phyloP scores from a whole-genome alignment of 2,888 invertebrate genomes.

The Muschampia plurimacula region DNA sequence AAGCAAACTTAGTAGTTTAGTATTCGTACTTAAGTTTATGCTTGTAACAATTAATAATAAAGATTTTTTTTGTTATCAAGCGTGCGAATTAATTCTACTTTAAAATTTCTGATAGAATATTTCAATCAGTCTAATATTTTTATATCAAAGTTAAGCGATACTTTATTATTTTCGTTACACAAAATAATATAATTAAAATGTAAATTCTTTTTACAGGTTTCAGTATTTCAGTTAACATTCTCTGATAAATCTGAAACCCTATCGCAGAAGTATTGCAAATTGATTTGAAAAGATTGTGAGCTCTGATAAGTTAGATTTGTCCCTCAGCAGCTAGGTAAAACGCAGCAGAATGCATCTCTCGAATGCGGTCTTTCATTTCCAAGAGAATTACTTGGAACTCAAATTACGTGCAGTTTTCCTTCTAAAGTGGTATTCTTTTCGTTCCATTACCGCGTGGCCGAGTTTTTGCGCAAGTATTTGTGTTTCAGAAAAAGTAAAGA shows the following conservation, averaged over 20 bases:
- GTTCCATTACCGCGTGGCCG: conserved; percentile 37
- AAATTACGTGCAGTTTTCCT: conserved; percentile 47
- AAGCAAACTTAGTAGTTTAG: too few species aligned
- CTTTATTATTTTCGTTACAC: too few species aligned
- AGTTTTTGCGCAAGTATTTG: conserved; percentile 37
- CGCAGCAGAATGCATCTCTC: conserved; percentile 32
- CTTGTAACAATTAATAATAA: too few species aligned
- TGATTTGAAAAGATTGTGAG: conserved; percentile 3
- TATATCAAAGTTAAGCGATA: too few species aligned
- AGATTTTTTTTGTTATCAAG: too few species aligned
- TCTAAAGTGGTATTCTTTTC: conserved; percentile 35
- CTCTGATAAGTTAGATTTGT: conserved; percentile 20
- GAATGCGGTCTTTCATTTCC: conserved; percentile 46
- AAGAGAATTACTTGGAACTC: conserved; percentile 44
- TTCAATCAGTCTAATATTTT: too few species aligned
- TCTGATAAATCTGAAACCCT: too few species aligned
- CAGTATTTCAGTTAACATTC: background rate
- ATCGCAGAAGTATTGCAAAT: background rate
- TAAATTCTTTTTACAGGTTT: background rate
- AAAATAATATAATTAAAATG: too few species aligned
- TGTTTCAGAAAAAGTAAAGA: conserved; percentile 35
- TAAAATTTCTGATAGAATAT: too few species aligned
- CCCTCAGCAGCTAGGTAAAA: conserved; percentile 19
- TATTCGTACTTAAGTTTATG: too few species aligned
- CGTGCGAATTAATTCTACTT: too few species aligned